A percentile compares a stretch with the other conserved stretches of the same genome.
Conservation (phyloP, 2,797 vertebrate species). For the Alcedo quadribrachys region DNA sequence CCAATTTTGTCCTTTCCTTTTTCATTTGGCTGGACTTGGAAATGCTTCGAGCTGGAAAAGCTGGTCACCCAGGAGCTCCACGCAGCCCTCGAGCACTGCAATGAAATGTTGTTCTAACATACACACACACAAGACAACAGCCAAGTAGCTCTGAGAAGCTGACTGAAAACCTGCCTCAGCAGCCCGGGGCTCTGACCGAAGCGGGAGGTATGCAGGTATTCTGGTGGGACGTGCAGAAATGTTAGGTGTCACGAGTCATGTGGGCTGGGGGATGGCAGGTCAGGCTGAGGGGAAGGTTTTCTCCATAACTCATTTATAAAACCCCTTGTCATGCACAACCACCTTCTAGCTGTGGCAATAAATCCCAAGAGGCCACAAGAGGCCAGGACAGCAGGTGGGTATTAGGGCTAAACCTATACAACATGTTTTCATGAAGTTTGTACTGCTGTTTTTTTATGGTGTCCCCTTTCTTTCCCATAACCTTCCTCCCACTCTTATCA, state of each 20-base stretch:
- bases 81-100: not conserved
- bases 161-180: not conserved
- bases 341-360: not conserved
- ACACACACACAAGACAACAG: not conserved
- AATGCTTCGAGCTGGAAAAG: not conserved
- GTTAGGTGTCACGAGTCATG: not conserved
- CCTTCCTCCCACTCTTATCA: not conserved
- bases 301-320: slow-evolving; percentile 5
- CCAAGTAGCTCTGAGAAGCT: not conserved
- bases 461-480: not conserved
- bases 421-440: not conserved
- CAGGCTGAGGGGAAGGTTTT: slow-evolving; percentile 18
- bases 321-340: not conserved
- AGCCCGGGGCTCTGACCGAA: not conserved
- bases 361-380: not conserved
- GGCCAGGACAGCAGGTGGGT: not conserved
- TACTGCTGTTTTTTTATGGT: not conserved
- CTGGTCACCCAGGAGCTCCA: not conserved
- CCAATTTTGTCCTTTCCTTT: not conserved
- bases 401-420: not conserved
- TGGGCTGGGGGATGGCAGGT: not conserved
- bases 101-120: not conserved
- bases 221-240: slow-evolving; percentile 40
- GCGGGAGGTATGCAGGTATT: slow-evolving; percentile 39
- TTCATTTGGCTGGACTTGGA: not conserved